Percentiles rank a stretch among this genome's conserved stretches.
Conservation (phyloP, 2,113 vertebrate genomes). For the Semnopithecus entellus region DNA sequence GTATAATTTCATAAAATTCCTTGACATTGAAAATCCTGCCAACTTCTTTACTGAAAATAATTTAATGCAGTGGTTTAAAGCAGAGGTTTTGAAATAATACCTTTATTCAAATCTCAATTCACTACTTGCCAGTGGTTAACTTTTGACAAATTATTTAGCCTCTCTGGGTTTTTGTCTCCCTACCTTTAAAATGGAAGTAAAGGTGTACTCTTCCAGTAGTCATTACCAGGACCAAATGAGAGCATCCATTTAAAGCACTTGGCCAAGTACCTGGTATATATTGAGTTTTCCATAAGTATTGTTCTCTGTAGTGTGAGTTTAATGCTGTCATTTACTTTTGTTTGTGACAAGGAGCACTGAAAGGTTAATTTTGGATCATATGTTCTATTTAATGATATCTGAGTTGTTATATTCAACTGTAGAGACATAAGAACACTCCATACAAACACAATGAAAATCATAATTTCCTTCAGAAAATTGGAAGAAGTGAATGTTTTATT, state of each 20-base stretch:
- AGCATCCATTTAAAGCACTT: neutral
- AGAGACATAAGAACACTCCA: neutral
- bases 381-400: neutral
- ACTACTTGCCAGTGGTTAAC: neutral
- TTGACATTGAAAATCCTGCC: neutral
- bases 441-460: neutral
- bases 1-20: neutral
- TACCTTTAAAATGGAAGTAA: neutral
- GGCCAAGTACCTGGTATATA: neutral
- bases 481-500: neutral
- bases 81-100: neutral
- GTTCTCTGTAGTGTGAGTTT: neutral
- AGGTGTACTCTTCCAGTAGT: too few species aligned
- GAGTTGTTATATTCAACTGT: neutral
- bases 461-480: neutral
- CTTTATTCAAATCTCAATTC: neutral
- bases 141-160: neutral
- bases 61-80: neutral
- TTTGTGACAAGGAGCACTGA: neutral
- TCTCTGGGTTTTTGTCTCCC: neutral
- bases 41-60: neutral
- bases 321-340: neutral
- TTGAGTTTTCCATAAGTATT: neutral
- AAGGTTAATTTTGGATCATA: neutral
- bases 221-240: neutral